Evolutionary conservation across 2,888 invertebrate species (phyloP), one percentile per base, ranked within the genome.

Genomic region (Hybos culiciformis): DNA sequence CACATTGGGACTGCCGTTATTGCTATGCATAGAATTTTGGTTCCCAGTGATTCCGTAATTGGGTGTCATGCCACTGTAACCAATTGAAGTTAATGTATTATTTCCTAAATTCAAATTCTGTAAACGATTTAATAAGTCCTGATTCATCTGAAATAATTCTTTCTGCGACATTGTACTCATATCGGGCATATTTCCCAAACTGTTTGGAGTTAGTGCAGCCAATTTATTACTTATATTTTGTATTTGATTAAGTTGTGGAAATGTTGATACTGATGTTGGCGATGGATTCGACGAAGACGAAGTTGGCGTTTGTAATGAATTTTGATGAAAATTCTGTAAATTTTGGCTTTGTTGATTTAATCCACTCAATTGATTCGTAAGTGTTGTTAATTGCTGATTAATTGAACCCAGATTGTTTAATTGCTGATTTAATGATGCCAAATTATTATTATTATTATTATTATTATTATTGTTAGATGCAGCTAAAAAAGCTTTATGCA

Each of bases 311-410:
- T 54, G 50, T 23, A 51, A 50, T 23, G 54, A 49, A 53, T 12
- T 31, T 55, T 43, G 56, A 49, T 66, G 65, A 43, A 65, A 57
- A 46, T 65, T 63, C 48, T 66, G 66, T 41, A 66, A 54, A 52
- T 66, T 63, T 46, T 66, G 65, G 44, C 61, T 65, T 48, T 66
- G 66, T 48, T 66, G 66, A 53, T 66, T 66, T 37, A 66, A 57
- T 4, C 66, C 66, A 46, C 59, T 66, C 46, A 66, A 48, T 48
- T 66, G 66, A 26, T 65, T 61, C 42, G 63, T 66, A 31, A 65
- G 53, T 37, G 63, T 59, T 24, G 59, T 63, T 46, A 66, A 44
- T 50, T 66, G 66, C 48, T 66, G 66, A 51, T 66, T 66, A 46
- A 66, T 65, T 47, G 59, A 61, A 46, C 65, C 65, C 50, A 66